These are phyloP conservation scores for Enteromius treurensis DNA, from an alignment of 2,797 vertebrate species.

Conservation along the genomic window DNA sequence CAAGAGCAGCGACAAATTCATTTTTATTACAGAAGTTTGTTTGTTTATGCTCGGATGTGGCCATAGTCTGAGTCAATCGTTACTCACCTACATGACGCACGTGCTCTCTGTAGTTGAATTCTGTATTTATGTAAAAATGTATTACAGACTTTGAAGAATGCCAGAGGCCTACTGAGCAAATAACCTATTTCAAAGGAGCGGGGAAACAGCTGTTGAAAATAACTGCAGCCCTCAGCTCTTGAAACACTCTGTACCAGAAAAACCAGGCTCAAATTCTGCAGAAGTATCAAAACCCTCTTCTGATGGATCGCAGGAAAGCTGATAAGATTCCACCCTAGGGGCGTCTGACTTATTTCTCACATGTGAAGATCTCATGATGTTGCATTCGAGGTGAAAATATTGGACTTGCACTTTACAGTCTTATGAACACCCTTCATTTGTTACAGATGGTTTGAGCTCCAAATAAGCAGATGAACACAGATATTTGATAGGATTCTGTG, in stretches of 20 bases:
- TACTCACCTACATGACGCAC: not conserved
- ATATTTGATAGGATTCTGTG: constrained; percentile 37
- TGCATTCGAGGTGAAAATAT: constrained; percentile 34
- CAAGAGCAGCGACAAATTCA: not conserved
- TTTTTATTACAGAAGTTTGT: not conserved
- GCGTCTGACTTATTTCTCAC: constrained; percentile 31
- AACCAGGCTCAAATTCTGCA: not conserved
- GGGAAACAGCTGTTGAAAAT: constrained; percentile 6
- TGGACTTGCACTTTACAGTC: constrained; percentile 28
- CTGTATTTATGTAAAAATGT: constrained; percentile 9
- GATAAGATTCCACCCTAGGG: constrained; percentile 17
- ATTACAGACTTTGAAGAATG: constrained; percentile 11
- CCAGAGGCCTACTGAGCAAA: constrained; percentile 15
- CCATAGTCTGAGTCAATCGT: not conserved
- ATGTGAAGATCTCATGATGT: not conserved
- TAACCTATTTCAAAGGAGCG: not conserved
- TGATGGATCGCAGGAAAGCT: constrained; percentile 6
- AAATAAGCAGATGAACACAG: constrained; percentile 30
- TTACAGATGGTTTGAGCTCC: constrained; percentile 47
- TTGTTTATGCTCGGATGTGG: not conserved
- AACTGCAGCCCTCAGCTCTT: not conserved
- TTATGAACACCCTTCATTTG: constrained; percentile 35
- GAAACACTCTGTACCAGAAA: constrained; percentile 7
- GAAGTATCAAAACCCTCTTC: not conserved
- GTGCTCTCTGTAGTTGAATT: constrained; percentile 15